A percentile compares a stretch with the other conserved stretches of the same genome.
Conservation (phyloP, 2,113 vertebrate species). For the Stegostoma tigrinum region DNA sequence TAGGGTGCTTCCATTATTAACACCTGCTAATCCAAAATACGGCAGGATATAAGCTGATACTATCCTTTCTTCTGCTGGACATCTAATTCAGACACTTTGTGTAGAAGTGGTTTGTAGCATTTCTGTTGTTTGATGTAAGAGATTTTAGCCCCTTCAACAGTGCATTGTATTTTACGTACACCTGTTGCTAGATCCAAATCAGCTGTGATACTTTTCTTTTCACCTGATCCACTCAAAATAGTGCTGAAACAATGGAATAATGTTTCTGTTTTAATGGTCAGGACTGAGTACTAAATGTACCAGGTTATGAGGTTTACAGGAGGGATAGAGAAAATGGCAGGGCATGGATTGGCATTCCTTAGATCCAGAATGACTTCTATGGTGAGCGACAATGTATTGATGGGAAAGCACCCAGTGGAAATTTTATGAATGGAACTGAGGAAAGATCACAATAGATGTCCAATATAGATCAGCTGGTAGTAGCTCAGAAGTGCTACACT, state of each 20-base stretch:
- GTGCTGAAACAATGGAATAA: not conserved
- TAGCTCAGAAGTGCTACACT: no score
- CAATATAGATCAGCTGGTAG: no score
- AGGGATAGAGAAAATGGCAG: no score
- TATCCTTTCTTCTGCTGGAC: not conserved
- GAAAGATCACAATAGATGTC: no score
- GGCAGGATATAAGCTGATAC: not conserved
- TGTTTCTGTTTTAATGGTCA: not conserved
- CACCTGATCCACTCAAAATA: not conserved
- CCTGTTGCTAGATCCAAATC: not conserved
- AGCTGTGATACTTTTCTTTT: not conserved
- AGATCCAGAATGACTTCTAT: no score
- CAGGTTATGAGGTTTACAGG: no score
- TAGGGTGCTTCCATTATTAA: not conserved
- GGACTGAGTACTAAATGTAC: no score
- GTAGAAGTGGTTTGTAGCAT: not conserved
- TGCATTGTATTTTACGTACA: not conserved
- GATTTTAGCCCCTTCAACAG: not conserved
- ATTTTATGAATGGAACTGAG: no score
- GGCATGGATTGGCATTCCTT: no score
- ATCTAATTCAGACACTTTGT: not conserved
- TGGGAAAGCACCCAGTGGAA: no score
- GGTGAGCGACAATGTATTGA: no score
- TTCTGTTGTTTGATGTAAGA: not conserved
- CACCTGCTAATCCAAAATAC: not conserved